These are phyloP conservation scores for Archegozetes longisetosus DNA, from an alignment of 1,140 invertebrate genomes.

Conservation along the genomic window DNA sequence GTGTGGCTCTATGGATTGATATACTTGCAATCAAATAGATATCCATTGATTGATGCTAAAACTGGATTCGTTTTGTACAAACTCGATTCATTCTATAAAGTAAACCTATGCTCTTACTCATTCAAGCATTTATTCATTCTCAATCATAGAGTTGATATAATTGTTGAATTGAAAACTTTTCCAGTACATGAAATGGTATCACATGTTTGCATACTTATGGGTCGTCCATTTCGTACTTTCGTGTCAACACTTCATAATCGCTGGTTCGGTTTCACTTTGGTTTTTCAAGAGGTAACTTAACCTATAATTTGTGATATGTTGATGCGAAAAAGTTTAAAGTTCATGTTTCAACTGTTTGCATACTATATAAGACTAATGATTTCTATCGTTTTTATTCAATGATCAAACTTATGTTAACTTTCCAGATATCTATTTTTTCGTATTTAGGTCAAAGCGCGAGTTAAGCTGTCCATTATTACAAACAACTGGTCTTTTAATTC, in stretches of 20 bases:
- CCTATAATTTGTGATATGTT: conserved; percentile 12
- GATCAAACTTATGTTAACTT: too few relatives aligned
- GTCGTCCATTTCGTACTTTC: conserved; percentile 52
- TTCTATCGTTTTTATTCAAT: too few relatives aligned
- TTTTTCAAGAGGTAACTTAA: conserved; percentile 50
- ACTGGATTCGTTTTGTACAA: conserved; percentile 33
- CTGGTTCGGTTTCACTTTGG: conserved; percentile 54
- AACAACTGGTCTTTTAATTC: conserved; percentile 39
- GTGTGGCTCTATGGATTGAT: conserved; percentile 43
- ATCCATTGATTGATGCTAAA: conserved; percentile 30
- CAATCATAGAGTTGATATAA: too few relatives aligned
- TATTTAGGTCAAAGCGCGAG: conserved; percentile 47
- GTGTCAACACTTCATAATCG: conserved; percentile 58
- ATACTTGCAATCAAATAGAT: conserved; percentile 45
- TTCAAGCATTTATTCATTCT: too few relatives aligned
- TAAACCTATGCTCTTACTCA: conserved; percentile 20
- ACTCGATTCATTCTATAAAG: conserved; percentile 36
- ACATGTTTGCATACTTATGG: conserved; percentile 52
- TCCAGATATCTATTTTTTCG: too few relatives aligned
- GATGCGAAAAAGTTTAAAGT: too few relatives aligned
- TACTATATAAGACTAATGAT: too few relatives aligned
- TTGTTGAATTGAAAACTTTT: too few relatives aligned
- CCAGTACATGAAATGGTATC: conserved; percentile 24
- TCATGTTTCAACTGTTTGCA: too few relatives aligned
- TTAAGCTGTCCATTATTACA: conserved; percentile 40